A percentile compares a stretch with the other conserved stretches of the same genome.
phyloP scores from a whole-genome alignment of 1,140 invertebrate species.

The Ctenoplectra terminalis region DNA sequence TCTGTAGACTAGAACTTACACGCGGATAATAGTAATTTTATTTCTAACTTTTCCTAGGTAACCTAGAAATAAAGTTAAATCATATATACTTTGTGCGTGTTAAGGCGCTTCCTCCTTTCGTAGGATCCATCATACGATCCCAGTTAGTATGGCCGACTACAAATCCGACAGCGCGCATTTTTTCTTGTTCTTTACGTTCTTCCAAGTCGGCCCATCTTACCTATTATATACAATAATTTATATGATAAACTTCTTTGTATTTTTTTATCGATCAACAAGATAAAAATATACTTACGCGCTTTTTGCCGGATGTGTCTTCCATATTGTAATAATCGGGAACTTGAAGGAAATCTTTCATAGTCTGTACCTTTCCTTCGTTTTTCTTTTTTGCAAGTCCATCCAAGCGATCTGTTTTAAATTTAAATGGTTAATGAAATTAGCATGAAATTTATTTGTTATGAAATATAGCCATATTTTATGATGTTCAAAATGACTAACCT shows the following conservation, averaged over 20 bases:
- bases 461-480: constrained; percentile 9
- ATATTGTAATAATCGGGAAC: constrained; percentile 90
- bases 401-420: constrained; percentile 88
- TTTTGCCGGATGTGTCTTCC: constrained; percentile 90
- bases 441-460: not conserved
- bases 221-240: constrained; percentile 82
- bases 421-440: not conserved
- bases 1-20: constrained; percentile 46
- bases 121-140: constrained; percentile 96
- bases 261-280: not conserved
- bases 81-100: constrained; percentile 97
- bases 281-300: constrained; percentile 87
- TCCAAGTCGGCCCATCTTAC: constrained; percentile 99
- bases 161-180: constrained; percentile 96
- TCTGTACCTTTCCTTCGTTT: constrained; percentile 83
- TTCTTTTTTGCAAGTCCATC: constrained; percentile 89
- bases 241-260: not conserved
- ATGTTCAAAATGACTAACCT: constrained; percentile 79
- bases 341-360: constrained; percentile 96
- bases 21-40: constrained; percentile 39
- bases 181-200: constrained; percentile 93
- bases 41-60: constrained; percentile 27
- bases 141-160: constrained; percentile 97
- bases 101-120: constrained; percentile 92
- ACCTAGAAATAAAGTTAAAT: constrained; percentile 58